Base-by-base conservation (phyloP, 2,113 vertebrate species). In the Sapayoa aenigma region DNA sequence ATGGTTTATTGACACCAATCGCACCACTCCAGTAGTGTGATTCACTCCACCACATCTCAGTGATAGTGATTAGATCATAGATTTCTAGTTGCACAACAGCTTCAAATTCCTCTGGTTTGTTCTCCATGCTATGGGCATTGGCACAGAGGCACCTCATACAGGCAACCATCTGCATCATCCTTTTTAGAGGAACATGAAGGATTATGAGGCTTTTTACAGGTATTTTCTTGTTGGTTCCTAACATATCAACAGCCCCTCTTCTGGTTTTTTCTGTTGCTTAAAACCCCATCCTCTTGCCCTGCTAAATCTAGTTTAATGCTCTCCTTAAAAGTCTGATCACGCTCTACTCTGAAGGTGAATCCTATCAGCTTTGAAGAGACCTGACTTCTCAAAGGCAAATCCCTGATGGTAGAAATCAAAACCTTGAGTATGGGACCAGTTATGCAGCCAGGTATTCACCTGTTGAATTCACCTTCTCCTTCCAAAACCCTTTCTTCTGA, bases 111-210 rank as follows among this genome's bases (percentile, higher is more conserved):
- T 41, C 12, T 8, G 25, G 18, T 41, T 63, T 31, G 6, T 30
- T 30, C 3, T 9, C 27, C 28, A 42, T 9, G 9, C 12, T 42
- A 19, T 21, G 8, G 30, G 39, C 20, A 20, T 37, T 76, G 22
- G 13, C 27, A 24, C 8, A 85, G 63, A 66, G 20, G 6, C 10
- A 60, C 20, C 60, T 72, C 52, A 60, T 12, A 3, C 7, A 24
- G 6, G 16, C 5, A 12, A 12, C 15, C 2, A 3, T 35, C 44
- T 3, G 1, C 46, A 23, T 68, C 7, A 37, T 2, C 1, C 8
- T 53, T 42, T 65, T n/a, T 20, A 72, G 58, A 60, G 10, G 23
- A 60, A 18, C 9, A n/a, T 4, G 55, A 44, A 67, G 31, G 49
- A 41, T 15, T 27, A 42, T 53, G 25, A 37, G 19, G 11, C 1